Conservation (phyloP, 2,888 invertebrate genomes). For the Caenorhabditis macrosperma region DNA sequence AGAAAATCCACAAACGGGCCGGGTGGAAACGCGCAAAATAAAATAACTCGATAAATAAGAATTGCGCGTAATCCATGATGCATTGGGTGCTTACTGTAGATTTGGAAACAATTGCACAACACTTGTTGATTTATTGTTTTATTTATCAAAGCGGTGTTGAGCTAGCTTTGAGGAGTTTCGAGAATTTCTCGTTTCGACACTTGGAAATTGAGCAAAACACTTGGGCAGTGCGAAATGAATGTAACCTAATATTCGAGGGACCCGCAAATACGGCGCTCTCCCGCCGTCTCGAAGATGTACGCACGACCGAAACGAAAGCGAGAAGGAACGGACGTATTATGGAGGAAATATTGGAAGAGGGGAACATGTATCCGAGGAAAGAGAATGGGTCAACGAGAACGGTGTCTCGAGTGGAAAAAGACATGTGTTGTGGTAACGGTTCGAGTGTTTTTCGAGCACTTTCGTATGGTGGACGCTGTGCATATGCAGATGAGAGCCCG, state of each 20-base stretch:
- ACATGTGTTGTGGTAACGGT: constrained; percentile 43
- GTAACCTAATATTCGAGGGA: constrained; percentile 61
- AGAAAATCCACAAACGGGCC: constrained; percentile 23
- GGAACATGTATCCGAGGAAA: constrained; percentile 21
- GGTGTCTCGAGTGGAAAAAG: constrained; percentile 50
- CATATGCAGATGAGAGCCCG: constrained; percentile 46
- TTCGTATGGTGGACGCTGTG: constrained; percentile 37
- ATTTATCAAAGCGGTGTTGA: not conserved
- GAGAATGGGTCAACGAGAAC: constrained; percentile 15
- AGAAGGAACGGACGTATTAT: constrained; percentile 45
- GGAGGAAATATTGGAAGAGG: constrained; percentile 5
- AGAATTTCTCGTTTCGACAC: constrained; percentile 24
- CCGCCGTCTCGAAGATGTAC: constrained; percentile 25
- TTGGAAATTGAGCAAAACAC: constrained; percentile 50
- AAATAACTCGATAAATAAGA: not conserved
- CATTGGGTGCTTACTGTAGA: not conserved
- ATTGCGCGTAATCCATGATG: not conserved
- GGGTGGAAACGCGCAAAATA: constrained; percentile 2
- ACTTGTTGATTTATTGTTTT: no score
- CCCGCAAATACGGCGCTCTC: constrained; percentile 56
- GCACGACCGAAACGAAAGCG: constrained; percentile 17
- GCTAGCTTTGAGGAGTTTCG: constrained; percentile 7
- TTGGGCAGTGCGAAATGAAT: constrained; percentile 50
- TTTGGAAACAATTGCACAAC: no score
- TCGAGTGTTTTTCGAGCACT: constrained; percentile 44